Base-by-base conservation (phyloP, 2,797 vertebrate species). In the Cyclura pinguis region DNA sequence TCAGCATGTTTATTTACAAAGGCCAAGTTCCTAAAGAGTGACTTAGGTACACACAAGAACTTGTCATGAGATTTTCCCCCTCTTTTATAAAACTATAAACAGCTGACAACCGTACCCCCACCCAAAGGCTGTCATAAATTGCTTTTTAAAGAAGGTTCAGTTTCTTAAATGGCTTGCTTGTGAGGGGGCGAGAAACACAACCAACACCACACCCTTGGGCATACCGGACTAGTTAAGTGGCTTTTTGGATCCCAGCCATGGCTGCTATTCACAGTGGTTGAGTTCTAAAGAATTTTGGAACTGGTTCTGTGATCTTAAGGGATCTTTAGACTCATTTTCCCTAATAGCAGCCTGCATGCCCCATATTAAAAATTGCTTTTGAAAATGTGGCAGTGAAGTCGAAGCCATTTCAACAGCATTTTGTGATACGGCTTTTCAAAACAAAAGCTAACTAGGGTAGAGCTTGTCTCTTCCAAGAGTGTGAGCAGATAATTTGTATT, bases 1-100 rank as follows among this genome's bases (percentile, higher is more conserved):
- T 42, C 12, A 38, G 85, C 35, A 80, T 91, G 14, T 86, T 88
- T 89, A 86, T 94, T 91, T 92, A 82, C 89, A 64, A 87, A 67
- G 83, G 38, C 27, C 38, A 82, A 87, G 42, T 35, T 47, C 64
- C 38, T 24, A 59, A 90, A 88, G 18, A 83, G 42, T 47, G 57
- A 67, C 50, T 87, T 90, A 64, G 16, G 29, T 62, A 82, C 20
- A 24, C 22, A 2, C 16, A 78, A 84, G 80, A 73, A 69, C 16
- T 59, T 59, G 78, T 52, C 64, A 57, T 12, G 27, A 47, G 42
- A 50, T 67, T 89, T 74, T 18, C 32, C 32, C 24, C 52, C 12
- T 85, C 47, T 14, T 86, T 67, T 90, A 50, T 76, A 38, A 52
- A 50, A 52, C 13, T 42, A 27, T 67, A n/a, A 69, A 55, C 57